A percentile compares a stretch with the other conserved stretches of the same genome.
Evolutionary conservation across 2,888 invertebrate genomes (phyloP).

Genomic region (Nipponacmea schrenckii): DNA sequence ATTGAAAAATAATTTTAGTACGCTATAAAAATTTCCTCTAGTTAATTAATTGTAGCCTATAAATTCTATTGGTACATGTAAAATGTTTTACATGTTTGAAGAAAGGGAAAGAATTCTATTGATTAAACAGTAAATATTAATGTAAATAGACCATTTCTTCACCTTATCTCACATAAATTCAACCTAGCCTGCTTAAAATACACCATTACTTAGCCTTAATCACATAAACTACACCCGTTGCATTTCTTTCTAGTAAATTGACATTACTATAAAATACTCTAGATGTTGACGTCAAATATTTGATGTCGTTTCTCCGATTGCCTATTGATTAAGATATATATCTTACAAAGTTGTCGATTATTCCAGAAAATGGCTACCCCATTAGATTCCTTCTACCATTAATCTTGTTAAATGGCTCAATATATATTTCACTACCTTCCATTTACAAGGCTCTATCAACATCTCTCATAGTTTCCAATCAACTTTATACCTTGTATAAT

Average conservation of each 20-base stretch:
- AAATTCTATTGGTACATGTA: no score
- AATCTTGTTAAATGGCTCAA: conserved; percentile 2
- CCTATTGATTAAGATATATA: conserved; percentile 7
- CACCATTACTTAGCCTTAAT: not conserved
- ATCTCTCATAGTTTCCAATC: not conserved
- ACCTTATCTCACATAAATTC: conserved; percentile 3
- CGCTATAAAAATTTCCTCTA: no score
- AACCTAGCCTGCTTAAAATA: not conserved
- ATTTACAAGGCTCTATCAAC: not conserved
- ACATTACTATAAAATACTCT: not conserved
- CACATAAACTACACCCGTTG: not conserved
- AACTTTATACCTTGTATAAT: not conserved
- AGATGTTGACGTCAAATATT: not conserved
- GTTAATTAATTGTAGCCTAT: no score
- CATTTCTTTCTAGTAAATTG: not conserved
- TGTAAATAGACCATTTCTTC: not conserved
- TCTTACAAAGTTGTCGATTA: not conserved
- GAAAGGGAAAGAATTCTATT: not conserved
- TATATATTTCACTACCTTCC: not conserved
- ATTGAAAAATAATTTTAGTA: no score
- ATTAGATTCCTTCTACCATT: not conserved
- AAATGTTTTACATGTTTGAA: no score
- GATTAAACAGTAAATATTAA: not conserved
- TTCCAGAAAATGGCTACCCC: conserved; percentile 4
- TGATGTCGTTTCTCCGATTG: not conserved